Evolutionary conservation across 2,113 vertebrate genomes (phyloP).

Genomic region (Poecile atricapillus): DNA sequence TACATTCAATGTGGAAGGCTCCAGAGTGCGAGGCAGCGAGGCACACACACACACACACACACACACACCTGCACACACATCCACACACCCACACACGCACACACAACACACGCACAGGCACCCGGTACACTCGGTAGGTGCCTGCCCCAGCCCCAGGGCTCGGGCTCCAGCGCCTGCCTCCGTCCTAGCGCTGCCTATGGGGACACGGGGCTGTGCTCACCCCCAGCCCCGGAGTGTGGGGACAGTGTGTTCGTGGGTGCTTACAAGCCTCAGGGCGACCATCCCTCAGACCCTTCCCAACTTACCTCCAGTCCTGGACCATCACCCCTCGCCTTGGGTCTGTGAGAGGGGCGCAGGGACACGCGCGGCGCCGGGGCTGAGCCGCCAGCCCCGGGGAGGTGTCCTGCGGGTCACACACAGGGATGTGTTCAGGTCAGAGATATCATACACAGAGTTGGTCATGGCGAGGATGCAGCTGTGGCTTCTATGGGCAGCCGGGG

Average conservation of each 20-base stretch:
- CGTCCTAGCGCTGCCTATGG: neutral
- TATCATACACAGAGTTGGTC: neutral
- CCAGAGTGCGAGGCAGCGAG: neutral
- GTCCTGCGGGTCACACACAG: conserved; percentile 32
- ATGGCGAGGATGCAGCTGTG: conserved; percentile 24
- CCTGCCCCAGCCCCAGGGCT: neutral
- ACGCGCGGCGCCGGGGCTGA: neutral
- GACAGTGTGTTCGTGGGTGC: neutral
- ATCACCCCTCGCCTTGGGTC: neutral
- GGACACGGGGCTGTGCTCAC: neutral
- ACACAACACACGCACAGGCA: neutral
- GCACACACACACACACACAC: neutral
- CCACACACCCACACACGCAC: neutral
- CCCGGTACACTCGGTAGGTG: rapidly evolving
- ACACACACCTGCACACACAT: neutral
- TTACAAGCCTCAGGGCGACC: neutral
- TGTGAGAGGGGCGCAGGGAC: conserved; percentile 26
- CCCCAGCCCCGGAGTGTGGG: neutral
- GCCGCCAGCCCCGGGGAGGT: neutral
- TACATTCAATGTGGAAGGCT: conserved; percentile 59
- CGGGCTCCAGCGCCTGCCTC: neutral
- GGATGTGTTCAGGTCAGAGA: neutral
- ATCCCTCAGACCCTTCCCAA: neutral
- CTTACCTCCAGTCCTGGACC: conserved; percentile 46
- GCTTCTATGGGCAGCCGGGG: conserved; percentile 29